phyloP scores from a whole-genome alignment of 2,113 vertebrate species.

The Paedocypris sp. region DNA sequence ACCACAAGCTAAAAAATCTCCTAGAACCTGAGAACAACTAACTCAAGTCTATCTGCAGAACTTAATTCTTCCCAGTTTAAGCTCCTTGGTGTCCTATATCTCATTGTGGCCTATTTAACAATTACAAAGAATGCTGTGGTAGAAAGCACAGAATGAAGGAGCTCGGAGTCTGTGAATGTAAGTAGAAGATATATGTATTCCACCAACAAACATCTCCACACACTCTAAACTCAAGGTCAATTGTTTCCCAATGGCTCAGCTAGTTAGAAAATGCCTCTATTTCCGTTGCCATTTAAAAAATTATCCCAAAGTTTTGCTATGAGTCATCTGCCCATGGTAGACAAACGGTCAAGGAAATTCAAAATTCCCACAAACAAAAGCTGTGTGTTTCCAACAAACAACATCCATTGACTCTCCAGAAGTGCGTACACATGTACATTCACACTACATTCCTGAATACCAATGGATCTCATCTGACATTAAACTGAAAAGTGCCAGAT shows the following conservation, averaged over 20 bases:
- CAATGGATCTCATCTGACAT: conserved; percentile 6
- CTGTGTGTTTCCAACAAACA: not conserved
- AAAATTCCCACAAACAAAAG: not conserved
- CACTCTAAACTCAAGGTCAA: too few relatives aligned
- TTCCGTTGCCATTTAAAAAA: too few relatives aligned
- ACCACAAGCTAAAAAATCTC: not conserved
- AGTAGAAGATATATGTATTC: not conserved
- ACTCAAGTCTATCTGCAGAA: not conserved
- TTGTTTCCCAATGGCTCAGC: too few relatives aligned
- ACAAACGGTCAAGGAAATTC: too few relatives aligned
- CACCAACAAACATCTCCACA: too few relatives aligned
- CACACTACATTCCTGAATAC: conserved; percentile 12
- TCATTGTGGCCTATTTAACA: not conserved
- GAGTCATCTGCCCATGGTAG: too few relatives aligned
- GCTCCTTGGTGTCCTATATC: not conserved
- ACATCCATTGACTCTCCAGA: not conserved
- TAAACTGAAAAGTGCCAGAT: conserved; percentile 1
- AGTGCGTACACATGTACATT: not conserved
- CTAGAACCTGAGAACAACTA: not conserved
- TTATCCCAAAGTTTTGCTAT: too few relatives aligned
- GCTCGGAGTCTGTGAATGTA: not conserved
- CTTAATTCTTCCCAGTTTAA: not conserved
- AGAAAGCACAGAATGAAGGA: not conserved
- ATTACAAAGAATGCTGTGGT: not conserved
- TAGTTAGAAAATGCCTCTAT: too few relatives aligned